phyloP scores from a whole-genome alignment of 2,888 invertebrate species.

The Micoletzkya japonica region DNA sequence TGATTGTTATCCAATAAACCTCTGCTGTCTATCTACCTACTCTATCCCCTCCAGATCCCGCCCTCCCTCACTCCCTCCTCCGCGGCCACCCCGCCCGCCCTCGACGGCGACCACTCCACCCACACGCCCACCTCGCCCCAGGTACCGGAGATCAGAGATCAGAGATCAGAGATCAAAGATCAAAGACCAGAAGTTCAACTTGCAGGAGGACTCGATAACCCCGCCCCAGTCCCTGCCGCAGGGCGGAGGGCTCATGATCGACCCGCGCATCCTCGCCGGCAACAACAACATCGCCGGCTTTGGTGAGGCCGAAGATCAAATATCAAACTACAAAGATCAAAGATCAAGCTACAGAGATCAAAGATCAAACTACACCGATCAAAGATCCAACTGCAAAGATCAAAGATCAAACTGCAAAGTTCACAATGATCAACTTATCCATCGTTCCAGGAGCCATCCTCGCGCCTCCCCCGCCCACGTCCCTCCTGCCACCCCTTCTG shows the following conservation, averaged over 20 bases:
- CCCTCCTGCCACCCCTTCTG: not conserved
- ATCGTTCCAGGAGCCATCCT: no score
- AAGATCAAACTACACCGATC: not conserved
- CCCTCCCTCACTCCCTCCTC: constrained; percentile 23
- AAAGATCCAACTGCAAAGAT: no score
- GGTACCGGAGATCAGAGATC: constrained; percentile 6
- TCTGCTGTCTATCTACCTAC: constrained; percentile 16
- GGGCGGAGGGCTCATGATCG: constrained; percentile 23
- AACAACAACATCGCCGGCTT: constrained; percentile 26
- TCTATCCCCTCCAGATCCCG: constrained; percentile 21
- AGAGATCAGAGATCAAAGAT: not conserved
- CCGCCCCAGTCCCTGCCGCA: constrained; percentile 5
- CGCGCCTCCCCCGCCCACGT: not conserved
- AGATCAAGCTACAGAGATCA: not conserved
- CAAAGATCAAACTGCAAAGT: no score
- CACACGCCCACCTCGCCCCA: not conserved
- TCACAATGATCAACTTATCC: no score
- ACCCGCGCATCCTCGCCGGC: constrained; percentile 22
- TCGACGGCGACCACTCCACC: not conserved
- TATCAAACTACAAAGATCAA: not conserved
- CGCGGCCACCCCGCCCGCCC: constrained; percentile 22
- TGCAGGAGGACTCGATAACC: not conserved
- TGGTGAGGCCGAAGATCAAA: no score
- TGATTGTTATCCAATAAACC: no score
- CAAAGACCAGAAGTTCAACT: not conserved